These are phyloP conservation scores for Noctua fimbriata DNA, from an alignment of 2,888 invertebrate genomes.

Conservation along the genomic window DNA sequence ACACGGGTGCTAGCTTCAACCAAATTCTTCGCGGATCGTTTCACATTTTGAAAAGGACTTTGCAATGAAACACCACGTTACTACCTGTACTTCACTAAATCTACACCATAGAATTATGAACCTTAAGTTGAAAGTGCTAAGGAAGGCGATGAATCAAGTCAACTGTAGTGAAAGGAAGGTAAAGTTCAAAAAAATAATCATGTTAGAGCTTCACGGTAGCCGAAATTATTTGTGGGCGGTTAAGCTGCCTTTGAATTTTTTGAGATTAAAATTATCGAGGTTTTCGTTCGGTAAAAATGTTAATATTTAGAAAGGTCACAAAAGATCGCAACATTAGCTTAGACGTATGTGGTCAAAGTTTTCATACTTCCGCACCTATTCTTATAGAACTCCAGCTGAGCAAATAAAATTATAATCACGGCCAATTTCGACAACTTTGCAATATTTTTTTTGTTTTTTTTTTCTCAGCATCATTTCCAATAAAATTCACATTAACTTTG, in stretches of 20 bases:
- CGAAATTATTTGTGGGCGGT: conserved; percentile 81
- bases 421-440: not conserved
- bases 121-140: conserved; percentile 61
- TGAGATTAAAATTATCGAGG: conserved; percentile 64
- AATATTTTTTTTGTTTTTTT: not conserved
- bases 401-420: conserved; percentile 24
- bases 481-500: not conserved
- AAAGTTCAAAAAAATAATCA: conserved; percentile 80
- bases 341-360: conserved; percentile 55
- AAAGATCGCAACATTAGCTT: conserved; percentile 37
- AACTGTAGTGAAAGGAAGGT: conserved; percentile 40
- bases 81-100: conserved; percentile 3
- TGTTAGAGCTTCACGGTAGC: conserved; percentile 86
- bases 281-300: conserved; percentile 50
- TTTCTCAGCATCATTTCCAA: not conserved
- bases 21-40: conserved; percentile 87
- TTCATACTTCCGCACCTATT: conserved; percentile 37
- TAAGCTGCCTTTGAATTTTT: conserved; percentile 75
- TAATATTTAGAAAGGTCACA: conserved; percentile 57
- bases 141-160: conserved; percentile 1
- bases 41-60: conserved; percentile 82
- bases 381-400: conserved; percentile 54
- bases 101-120: conserved; percentile 54
- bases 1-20: conserved; percentile 81
- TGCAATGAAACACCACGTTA: conserved; percentile 71